Conservation (phyloP, 2,113 vertebrate genomes). For the rat (Rattus norvegicus) region DNA sequence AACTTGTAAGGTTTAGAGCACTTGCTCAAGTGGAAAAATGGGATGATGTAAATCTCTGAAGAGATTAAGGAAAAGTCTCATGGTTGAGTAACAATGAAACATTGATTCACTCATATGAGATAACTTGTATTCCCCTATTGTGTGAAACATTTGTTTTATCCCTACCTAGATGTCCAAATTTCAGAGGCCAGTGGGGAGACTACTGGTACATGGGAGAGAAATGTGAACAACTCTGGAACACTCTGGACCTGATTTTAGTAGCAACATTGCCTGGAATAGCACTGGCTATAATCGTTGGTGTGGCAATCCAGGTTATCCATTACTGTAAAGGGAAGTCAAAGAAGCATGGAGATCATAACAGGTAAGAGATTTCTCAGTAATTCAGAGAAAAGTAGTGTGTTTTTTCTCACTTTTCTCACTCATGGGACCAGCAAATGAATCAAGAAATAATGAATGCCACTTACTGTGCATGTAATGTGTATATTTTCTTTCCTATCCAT, state of each 20-base stretch:
- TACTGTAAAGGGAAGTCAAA: constrained; percentile 60
- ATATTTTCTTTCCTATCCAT: constrained; percentile 31
- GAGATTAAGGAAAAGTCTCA: constrained; percentile 34
- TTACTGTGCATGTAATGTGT: neutral
- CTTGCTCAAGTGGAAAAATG: constrained; percentile 45
- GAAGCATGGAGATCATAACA: neutral
- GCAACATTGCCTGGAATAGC: constrained; percentile 73
- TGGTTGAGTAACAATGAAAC: constrained; percentile 3
- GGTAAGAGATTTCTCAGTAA: constrained; percentile 74
- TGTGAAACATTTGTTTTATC: constrained; percentile 62
- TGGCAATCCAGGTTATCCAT: constrained; percentile 57
- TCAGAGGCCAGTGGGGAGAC: constrained; percentile 75
- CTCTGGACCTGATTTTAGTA: constrained; percentile 81
- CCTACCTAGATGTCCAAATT: constrained; percentile 81
- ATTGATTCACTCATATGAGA: constrained; percentile 19
- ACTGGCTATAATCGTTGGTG: constrained; percentile 69
- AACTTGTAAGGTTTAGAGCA: constrained; percentile 21
- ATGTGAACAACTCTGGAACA: constrained; percentile 84
- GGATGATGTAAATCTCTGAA: constrained; percentile 16
- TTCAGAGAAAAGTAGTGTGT: constrained; percentile 8
- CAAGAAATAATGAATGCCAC: constrained; percentile 36
- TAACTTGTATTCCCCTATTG: constrained; percentile 2
- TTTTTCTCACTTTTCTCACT: neutral
- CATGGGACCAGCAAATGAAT: constrained; percentile 7
- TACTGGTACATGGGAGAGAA: constrained; percentile 85